Percentiles rank a stretch among this genome's conserved stretches.
Conservation (phyloP, 2,888 invertebrate genomes). For the Linnaemya tessellans region DNA sequence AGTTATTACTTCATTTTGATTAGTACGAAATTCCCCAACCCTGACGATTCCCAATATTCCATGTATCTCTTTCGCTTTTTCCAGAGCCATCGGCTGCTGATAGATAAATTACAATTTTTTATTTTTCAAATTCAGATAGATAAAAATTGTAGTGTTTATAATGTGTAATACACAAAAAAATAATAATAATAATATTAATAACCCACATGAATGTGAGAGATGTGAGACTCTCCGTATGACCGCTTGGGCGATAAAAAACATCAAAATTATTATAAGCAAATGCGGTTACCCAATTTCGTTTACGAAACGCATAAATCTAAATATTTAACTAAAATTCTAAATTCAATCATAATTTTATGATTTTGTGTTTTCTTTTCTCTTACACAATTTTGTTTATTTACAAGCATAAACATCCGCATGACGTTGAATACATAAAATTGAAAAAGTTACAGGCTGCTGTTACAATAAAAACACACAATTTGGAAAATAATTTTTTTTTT, state of each 20-base stretch:
- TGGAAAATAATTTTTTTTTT: conserved; percentile 1
- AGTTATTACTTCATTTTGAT: no score
- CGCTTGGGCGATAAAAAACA: not conserved
- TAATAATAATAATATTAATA: no score
- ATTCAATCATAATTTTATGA: conserved; percentile 65
- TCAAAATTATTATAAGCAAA: not conserved
- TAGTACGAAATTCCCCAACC: no score
- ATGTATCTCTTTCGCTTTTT: no score
- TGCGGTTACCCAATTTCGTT: conserved; percentile 42
- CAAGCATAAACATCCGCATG: conserved; percentile 60
- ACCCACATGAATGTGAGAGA: not conserved
- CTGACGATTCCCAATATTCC: no score
- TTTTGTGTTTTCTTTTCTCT: not conserved
- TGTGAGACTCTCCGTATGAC: not conserved
- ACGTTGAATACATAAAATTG: conserved; percentile 24
- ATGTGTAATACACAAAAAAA: conserved; percentile 40
- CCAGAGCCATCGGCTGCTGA: no score
- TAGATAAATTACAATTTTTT: no score
- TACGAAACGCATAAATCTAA: conserved; percentile 55
- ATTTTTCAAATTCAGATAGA: no score
- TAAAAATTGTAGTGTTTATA: conserved; percentile 27
- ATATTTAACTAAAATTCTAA: conserved; percentile 24
- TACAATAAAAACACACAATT: conserved; percentile 1
- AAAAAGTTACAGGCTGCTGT: conserved; percentile 46
- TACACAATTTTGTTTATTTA: conserved; percentile 43